phyloP scores from a whole-genome alignment of 2,888 invertebrate species.

The Acanthosepion lycidas region DNA sequence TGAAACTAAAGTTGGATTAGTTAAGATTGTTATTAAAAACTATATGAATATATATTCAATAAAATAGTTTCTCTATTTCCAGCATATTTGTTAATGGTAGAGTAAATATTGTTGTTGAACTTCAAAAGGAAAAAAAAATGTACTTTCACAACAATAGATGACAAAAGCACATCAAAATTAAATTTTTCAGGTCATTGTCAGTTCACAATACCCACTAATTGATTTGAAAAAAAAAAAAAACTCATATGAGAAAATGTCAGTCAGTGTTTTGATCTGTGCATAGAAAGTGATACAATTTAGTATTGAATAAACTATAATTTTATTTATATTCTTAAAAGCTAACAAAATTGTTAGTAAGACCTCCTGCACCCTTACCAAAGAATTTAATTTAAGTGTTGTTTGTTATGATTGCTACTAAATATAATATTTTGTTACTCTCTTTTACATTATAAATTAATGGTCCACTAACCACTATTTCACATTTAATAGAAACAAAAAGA shows the following conservation, averaged over 20 bases:
- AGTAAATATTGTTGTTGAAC: background rate
- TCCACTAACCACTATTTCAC: background rate
- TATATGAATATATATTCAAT: too few relatives aligned
- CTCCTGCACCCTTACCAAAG: background rate
- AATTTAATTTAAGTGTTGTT: background rate
- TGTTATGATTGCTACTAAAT: background rate
- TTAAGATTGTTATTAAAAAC: too few relatives aligned
- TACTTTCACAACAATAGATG: background rate
- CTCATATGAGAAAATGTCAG: background rate
- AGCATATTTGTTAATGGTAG: background rate
- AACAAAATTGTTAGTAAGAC: background rate
- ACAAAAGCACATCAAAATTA: background rate
- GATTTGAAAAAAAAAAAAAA: background rate
- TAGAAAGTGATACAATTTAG: background rate
- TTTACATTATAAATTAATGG: background rate
- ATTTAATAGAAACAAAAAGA: background rate
- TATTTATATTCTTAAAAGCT: slow-evolving; percentile 13
- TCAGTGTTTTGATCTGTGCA: background rate
- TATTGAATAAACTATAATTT: background rate
- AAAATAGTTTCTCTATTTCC: too few relatives aligned
- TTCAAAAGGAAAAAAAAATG: background rate
- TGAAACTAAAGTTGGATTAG: too few relatives aligned
- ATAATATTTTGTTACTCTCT: background rate
- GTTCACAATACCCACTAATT: slow-evolving; percentile 33
- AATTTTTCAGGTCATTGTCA: slow-evolving; percentile 3